Conservation (phyloP, 1,140 invertebrate genomes). For the Dreissena polymorpha region DNA sequence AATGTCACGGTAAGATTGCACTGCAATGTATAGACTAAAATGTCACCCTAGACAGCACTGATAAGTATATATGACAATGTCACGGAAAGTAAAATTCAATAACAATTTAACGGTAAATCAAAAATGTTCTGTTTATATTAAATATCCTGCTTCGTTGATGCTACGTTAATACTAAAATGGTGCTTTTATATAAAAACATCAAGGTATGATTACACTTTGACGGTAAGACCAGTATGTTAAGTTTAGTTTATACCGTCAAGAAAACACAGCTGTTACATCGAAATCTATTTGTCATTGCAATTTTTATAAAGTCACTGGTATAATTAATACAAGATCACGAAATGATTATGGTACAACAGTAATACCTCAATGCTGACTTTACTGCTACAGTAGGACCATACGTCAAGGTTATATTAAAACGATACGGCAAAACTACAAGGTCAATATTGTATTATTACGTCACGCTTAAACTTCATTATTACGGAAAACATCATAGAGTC, state of each 20-base stretch:
- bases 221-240: background rate
- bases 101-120: background rate
- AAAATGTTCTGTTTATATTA: background rate
- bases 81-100: background rate
- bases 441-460: too few species aligned
- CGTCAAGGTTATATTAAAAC: too few species aligned
- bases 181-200: background rate
- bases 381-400: too few species aligned
- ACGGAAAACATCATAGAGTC: too few species aligned
- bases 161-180: background rate
- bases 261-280: too few species aligned
- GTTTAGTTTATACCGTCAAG: background rate
- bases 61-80: background rate
- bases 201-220: background rate
- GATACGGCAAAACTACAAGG: too few species aligned
- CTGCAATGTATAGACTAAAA: background rate
- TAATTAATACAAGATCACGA: too few species aligned
- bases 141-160: background rate
- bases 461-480: too few species aligned
- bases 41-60: background rate
- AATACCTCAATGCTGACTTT: too few species aligned
- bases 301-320: too few species aligned
- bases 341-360: too few species aligned
- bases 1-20: conserved; percentile 25
- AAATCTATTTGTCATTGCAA: too few species aligned